Conservation (phyloP, 2,888 invertebrate genomes). For the Leucophenga montana region DNA sequence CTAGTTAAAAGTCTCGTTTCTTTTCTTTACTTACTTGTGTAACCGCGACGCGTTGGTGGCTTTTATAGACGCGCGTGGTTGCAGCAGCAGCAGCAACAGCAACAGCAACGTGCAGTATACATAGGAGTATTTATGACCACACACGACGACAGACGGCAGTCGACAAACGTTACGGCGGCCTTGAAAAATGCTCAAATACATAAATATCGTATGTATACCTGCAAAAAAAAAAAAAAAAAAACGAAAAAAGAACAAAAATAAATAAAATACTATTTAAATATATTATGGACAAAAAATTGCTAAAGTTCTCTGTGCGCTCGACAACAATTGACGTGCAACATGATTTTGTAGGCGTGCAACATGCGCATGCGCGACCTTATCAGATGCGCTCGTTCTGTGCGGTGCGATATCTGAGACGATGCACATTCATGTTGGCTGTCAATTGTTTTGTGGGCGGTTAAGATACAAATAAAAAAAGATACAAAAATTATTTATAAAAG, state of each 20-base stretch:
- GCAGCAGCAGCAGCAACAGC: conserved; percentile 20
- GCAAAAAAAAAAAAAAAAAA: too few relatives aligned
- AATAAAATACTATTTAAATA: conserved; percentile 29
- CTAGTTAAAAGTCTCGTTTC: conserved; percentile 10
- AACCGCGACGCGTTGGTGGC: conserved; percentile 27
- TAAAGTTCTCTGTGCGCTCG: conserved; percentile 49
- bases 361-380: conserved; percentile 70
- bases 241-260: conserved; percentile 34
- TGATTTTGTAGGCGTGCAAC: conserved; percentile 73
- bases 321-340: conserved; percentile 70
- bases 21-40: conserved; percentile 29
- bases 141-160: conserved; percentile 43
- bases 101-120: conserved; percentile 9
- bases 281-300: conserved; percentile 34
- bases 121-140: conserved; percentile 50
- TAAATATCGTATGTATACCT: too few relatives aligned
- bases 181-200: conserved; percentile 62
- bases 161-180: conserved; percentile 1
- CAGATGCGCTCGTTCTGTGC: conserved; percentile 50
- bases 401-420: conserved; percentile 13
- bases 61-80: conserved; percentile 29
- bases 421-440: conserved; percentile 19
- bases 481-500: not conserved
- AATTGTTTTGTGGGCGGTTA: conserved; percentile 33
- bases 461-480: conserved; percentile 30